These are phyloP conservation scores for Parnassius glacialis DNA, from an alignment of 2,888 invertebrate species.

Conservation along the genomic window DNA sequence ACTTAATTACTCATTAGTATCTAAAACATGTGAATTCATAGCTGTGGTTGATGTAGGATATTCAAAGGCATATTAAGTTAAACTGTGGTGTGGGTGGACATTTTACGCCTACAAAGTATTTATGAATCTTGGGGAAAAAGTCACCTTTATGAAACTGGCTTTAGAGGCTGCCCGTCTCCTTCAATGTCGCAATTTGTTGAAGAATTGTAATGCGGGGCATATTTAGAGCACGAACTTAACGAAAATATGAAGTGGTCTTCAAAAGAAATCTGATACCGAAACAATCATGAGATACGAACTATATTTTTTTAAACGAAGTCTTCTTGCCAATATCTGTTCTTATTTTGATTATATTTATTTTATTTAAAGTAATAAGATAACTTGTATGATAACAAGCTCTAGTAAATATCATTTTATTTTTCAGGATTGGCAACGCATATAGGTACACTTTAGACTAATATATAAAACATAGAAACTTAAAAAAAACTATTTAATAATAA, in stretches of 20 bases:
- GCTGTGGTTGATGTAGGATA: background rate
- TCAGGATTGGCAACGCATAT: too few relatives aligned
- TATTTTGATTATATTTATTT: too few relatives aligned
- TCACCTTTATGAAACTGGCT: slow-evolving; percentile 23
- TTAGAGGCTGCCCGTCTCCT: slow-evolving; percentile 16
- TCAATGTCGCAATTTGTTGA: slow-evolving; percentile 18
- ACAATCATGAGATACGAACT: background rate
- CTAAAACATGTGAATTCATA: background rate
- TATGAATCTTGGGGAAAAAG: slow-evolving; percentile 21
- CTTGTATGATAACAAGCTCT: too few relatives aligned
- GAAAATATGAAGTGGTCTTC: slow-evolving; percentile 5
- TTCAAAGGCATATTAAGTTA: slow-evolving; percentile 11
- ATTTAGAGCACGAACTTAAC: slow-evolving; percentile 11
- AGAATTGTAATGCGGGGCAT: slow-evolving; percentile 11
- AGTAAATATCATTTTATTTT: too few relatives aligned
- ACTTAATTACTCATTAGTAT: too few relatives aligned
- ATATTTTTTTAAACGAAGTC: too few relatives aligned
- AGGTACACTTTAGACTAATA: too few relatives aligned
- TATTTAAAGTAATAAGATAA: too few relatives aligned
- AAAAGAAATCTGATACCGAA: background rate
- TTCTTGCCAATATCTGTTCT: too few relatives aligned
- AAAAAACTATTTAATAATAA: too few relatives aligned
- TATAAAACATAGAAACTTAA: too few relatives aligned
- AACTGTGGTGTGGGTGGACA: slow-evolving; percentile 13
- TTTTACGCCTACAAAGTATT: slow-evolving; percentile 19